phyloP scores from a whole-genome alignment of 2,113 vertebrate species.

The Pavo muticus region DNA sequence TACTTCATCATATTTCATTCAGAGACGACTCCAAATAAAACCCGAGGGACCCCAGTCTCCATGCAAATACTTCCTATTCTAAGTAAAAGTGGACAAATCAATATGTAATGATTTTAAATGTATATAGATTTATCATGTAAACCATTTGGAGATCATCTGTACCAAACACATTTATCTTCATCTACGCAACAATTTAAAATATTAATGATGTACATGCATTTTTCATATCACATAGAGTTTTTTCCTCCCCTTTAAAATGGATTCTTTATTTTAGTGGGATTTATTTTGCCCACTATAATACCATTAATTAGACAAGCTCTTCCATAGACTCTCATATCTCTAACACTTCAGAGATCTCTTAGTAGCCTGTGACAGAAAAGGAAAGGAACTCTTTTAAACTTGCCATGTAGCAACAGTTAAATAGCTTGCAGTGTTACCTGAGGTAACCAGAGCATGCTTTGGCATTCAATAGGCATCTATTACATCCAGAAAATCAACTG shows the following conservation, averaged over 20 bases:
- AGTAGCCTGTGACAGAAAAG: not conserved
- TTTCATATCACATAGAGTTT: conserved; percentile 46
- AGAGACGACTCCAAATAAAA: conserved; percentile 2
- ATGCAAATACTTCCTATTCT: not conserved
- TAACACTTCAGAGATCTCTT: not conserved
- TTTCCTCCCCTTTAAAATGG: conserved; percentile 1
- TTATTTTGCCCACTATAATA: conserved; percentile 10
- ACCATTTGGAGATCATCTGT: not conserved
- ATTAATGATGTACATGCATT: conserved; percentile 19
- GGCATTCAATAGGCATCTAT: not conserved
- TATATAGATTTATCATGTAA: not conserved
- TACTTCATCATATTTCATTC: not conserved
- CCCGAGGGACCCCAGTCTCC: not conserved
- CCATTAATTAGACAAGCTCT: conserved; percentile 12
- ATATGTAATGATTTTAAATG: conserved; percentile 6
- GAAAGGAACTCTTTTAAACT: not conserved
- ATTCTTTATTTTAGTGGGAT: not conserved
- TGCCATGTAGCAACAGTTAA: not conserved
- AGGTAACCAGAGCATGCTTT: not conserved
- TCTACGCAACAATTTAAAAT: conserved; percentile 38
- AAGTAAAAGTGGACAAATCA: not conserved
- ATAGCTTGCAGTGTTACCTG: not conserved
- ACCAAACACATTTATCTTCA: conserved; percentile 31
- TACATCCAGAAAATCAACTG: not conserved
- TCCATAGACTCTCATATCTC: not conserved